These are phyloP conservation scores for Centropristis striata DNA, from an alignment of 2,113 vertebrate species.

Conservation along the genomic window DNA sequence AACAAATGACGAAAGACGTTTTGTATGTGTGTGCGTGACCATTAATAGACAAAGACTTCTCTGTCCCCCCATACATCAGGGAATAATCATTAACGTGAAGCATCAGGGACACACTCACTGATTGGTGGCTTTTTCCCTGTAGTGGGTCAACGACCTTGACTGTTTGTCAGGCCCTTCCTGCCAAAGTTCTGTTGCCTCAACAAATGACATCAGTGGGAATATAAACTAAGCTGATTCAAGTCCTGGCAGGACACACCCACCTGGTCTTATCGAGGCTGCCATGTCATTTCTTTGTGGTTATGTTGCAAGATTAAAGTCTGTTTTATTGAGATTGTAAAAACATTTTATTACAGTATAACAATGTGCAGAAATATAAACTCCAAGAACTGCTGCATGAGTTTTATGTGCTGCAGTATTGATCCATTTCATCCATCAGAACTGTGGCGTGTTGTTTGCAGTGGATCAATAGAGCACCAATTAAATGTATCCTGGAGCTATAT, in stretches of 20 bases:
- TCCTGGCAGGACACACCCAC: slow-evolving; percentile 37
- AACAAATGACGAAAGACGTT: slow-evolving; percentile 36
- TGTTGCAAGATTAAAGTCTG: slow-evolving; percentile 14
- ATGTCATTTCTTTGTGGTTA: slow-evolving; percentile 29
- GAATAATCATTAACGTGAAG: slow-evolving; percentile 68
- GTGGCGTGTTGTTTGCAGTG: slow-evolving; percentile 38
- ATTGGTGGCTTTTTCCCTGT: slow-evolving; percentile 57
- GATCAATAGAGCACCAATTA: slow-evolving; percentile 63
- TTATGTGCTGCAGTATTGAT: slow-evolving; percentile 42
- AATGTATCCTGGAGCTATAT: slow-evolving; percentile 56
- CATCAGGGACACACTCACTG: slow-evolving; percentile 61
- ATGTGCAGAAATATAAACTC: slow-evolving; percentile 1
- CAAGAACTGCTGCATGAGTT: not conserved
- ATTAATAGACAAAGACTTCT: slow-evolving; percentile 53
- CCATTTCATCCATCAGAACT: slow-evolving; percentile 33
- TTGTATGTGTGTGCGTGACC: slow-evolving; percentile 37
- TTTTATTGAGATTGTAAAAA: not conserved
- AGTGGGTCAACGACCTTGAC: slow-evolving; percentile 72
- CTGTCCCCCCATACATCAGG: slow-evolving; percentile 43
- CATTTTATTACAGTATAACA: not conserved
- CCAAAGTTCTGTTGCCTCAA: slow-evolving; percentile 60
- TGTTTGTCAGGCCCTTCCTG: slow-evolving; percentile 75
- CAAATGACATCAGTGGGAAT: slow-evolving; percentile 74
- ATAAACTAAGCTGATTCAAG: slow-evolving; percentile 42
- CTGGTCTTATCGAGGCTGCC: slow-evolving; percentile 19